These are phyloP conservation scores for Astreopora myriophthalma DNA, from an alignment of 64 coral and sea anemone species.

Conservation along the genomic window DNA sequence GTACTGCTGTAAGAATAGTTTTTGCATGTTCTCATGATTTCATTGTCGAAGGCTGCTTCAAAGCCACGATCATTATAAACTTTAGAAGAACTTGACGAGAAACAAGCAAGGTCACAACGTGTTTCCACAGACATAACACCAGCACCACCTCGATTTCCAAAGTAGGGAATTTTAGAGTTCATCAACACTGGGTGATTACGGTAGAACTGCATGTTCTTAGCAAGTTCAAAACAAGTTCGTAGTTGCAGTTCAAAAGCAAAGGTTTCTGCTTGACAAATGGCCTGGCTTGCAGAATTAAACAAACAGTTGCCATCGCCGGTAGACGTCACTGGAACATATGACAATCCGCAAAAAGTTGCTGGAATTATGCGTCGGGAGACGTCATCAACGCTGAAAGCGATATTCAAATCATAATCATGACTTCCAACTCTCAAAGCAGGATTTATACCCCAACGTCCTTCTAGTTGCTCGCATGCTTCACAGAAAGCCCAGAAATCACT, in stretches of 20 bases:
- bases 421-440: background rate
- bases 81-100: conserved; percentile 3
- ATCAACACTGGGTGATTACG: conserved; percentile 31
- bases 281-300: conserved; percentile 24
- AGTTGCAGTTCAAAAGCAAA: conserved; percentile 32
- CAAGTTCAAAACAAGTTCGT: conserved; percentile 6
- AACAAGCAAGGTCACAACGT: background rate
- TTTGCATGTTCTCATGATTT: conserved; percentile 1
- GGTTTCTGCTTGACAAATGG: conserved; percentile 24
- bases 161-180: conserved; percentile 6
- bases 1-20: background rate
- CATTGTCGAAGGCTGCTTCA: background rate
- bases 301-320: conserved; percentile 66
- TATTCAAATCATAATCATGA: background rate
- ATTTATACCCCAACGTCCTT: conserved; percentile 2
- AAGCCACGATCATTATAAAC: background rate
- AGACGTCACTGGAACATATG: conserved; percentile 2
- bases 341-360: background rate
- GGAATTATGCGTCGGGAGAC: background rate
- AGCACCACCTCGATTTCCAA: background rate
- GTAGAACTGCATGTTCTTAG: conserved; percentile 47
- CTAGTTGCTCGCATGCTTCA: background rate
- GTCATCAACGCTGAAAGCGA: background rate
- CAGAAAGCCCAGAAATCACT: background rate
- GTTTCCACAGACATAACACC: background rate